These are phyloP conservation scores for Acanthurus tractus DNA, from an alignment of 2,797 vertebrate genomes.

Conservation along the genomic window DNA sequence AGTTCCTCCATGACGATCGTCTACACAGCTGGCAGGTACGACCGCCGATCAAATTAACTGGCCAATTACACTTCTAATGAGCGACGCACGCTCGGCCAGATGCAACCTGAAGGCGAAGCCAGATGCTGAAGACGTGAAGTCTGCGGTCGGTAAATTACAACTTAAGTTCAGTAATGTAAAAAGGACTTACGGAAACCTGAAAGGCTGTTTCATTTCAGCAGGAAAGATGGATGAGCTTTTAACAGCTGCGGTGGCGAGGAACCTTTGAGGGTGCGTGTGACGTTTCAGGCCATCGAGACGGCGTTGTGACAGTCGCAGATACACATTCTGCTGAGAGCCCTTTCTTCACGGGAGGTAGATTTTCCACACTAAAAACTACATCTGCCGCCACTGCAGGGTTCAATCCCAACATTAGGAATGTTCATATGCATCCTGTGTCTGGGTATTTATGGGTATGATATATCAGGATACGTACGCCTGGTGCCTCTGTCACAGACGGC, in stretches of 20 bases:
- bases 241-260: conserved; percentile 39
- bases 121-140: conserved; percentile 61
- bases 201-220: conserved; percentile 53
- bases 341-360: neutral
- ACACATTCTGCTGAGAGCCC: conserved; percentile 17
- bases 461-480: conserved; percentile 4
- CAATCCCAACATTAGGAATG: neutral
- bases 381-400: conserved; percentile 16
- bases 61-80: conserved; percentile 70
- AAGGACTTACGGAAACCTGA: conserved; percentile 49
- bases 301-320: conserved; percentile 1
- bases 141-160: conserved; percentile 30
- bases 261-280: conserved; percentile 10
- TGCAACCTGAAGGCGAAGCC: conserved; percentile 52
- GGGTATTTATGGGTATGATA: conserved; percentile 7
- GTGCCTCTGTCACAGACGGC: conserved; percentile 10
- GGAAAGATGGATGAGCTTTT: conserved; percentile 50
- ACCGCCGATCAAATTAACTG: conserved; percentile 70
- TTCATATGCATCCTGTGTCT: conserved; percentile 17
- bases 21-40: conserved; percentile 57
- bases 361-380: conserved; percentile 6
- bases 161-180: conserved; percentile 32
- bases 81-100: conserved; percentile 54
- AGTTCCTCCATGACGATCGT: conserved; percentile 17
- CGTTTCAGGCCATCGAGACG: neutral